These are phyloP conservation scores for Steromphala cineraria DNA, from an alignment of 2,888 invertebrate genomes.

Conservation along the genomic window DNA sequence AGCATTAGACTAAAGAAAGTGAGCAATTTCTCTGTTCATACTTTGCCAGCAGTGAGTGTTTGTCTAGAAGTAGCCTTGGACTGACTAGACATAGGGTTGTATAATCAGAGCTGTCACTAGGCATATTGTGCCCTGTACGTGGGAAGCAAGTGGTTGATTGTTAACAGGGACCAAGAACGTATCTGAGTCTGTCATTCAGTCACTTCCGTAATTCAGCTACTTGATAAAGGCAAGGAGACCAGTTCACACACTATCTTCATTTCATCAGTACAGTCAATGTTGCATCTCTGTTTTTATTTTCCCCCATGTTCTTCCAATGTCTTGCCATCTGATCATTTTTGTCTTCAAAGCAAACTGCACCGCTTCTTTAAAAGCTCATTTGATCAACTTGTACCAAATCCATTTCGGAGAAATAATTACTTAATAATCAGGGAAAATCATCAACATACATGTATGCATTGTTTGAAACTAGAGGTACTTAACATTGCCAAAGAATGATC, in stretches of 20 bases:
- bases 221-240: neutral
- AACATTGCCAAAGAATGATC: slow-evolving; percentile 17
- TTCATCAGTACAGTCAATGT: neutral
- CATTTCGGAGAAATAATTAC: neutral
- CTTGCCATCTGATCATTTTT: neutral
- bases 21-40: slow-evolving; percentile 20
- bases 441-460: slow-evolving; percentile 12
- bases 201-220: neutral
- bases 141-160: too few relatives aligned
- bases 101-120: too few relatives aligned
- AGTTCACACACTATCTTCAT: neutral
- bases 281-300: neutral
- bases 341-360: neutral
- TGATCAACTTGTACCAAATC: neutral
- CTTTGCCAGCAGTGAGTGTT: neutral
- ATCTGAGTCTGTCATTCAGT: neutral
- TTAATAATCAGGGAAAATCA: slow-evolving; percentile 11
- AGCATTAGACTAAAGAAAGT: neutral
- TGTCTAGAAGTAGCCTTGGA: neutral
- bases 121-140: too few relatives aligned
- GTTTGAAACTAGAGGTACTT: neutral
- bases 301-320: neutral
- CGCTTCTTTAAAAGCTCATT: neutral
- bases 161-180: neutral
- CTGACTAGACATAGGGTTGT: neutral